These are phyloP conservation scores for Dendrolimus houi DNA, from an alignment of 2,888 invertebrate species.

Conservation along the genomic window DNA sequence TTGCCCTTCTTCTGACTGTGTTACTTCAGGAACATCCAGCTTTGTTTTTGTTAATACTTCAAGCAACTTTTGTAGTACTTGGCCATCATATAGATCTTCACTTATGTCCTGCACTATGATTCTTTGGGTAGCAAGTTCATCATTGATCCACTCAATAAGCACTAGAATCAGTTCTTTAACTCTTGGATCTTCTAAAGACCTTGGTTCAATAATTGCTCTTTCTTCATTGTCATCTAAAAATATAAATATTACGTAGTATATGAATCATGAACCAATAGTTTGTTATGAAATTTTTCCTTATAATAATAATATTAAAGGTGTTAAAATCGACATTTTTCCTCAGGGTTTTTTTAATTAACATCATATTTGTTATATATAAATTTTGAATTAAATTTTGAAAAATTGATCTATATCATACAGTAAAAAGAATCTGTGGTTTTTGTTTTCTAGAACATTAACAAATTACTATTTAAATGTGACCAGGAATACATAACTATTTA, in stretches of 20 bases:
- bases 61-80: slow-evolving; percentile 82
- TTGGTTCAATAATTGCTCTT: slow-evolving; percentile 94
- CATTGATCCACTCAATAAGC: slow-evolving; percentile 98
- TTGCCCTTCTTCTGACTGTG: slow-evolving; percentile 98
- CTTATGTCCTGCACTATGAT: slow-evolving; percentile 98
- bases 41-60: slow-evolving; percentile 93
- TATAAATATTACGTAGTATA: slow-evolving; percentile 1
- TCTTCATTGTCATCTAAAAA: slow-evolving; percentile 95
- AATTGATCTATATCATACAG: too few relatives aligned
- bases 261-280: neutral
- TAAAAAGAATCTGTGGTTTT: too few relatives aligned
- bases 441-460: too few relatives aligned
- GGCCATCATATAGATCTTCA: slow-evolving; percentile 98
- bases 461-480: too few relatives aligned
- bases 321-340: too few relatives aligned
- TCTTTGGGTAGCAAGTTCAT: slow-evolving; percentile 95
- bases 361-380: too few relatives aligned
- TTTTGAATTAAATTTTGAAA: too few relatives aligned
- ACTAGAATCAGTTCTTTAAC: slow-evolving; percentile 89
- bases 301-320: too few relatives aligned
- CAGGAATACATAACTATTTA: too few relatives aligned
- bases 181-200: slow-evolving; percentile 90
- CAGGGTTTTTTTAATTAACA: too few relatives aligned
- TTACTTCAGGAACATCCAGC: slow-evolving; percentile 97
- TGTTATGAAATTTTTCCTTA: too few relatives aligned